These are phyloP conservation scores for Nomada goodeniana DNA, from an alignment of 2,888 invertebrate genomes.

Conservation along the genomic window DNA sequence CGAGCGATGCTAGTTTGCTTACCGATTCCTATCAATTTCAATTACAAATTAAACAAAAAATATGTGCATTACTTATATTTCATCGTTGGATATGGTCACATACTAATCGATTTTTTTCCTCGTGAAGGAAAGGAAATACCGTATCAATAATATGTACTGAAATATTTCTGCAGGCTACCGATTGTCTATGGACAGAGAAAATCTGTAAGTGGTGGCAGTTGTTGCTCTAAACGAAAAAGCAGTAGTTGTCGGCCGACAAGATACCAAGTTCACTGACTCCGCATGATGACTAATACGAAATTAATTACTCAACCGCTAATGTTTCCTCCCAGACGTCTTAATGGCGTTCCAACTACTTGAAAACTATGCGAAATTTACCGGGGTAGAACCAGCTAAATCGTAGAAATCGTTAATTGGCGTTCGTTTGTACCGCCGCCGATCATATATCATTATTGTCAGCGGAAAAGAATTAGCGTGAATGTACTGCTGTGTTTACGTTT, in stretches of 20 bases:
- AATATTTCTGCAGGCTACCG: neutral
- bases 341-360: slow-evolving; percentile 26
- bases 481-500: slow-evolving; percentile 2
- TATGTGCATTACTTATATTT: slow-evolving; percentile 11
- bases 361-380: slow-evolving; percentile 40
- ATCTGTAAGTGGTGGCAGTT: too few species aligned
- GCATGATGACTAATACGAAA: slow-evolving; percentile 53
- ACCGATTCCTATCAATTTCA: slow-evolving; percentile 22
- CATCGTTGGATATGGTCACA: neutral
- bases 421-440: neutral
- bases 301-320: slow-evolving; percentile 49
- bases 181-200: too few species aligned
- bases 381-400: slow-evolving; percentile 34
- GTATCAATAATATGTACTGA: neutral
- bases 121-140: neutral
- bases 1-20: slow-evolving; percentile 6
- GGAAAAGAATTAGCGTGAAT: slow-evolving; percentile 13
- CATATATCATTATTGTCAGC: slow-evolving; percentile 9
- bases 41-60: slow-evolving; percentile 17
- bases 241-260: slow-evolving; percentile 12
- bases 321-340: slow-evolving; percentile 48
- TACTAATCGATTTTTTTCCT: slow-evolving; percentile 47
- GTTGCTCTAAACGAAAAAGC: slow-evolving; percentile 13
- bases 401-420: slow-evolving; percentile 22
- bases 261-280: slow-evolving; percentile 54